Evolutionary conservation across 2,888 invertebrate species (phyloP).

Genomic region (Hirudinaria manillensis): DNA sequence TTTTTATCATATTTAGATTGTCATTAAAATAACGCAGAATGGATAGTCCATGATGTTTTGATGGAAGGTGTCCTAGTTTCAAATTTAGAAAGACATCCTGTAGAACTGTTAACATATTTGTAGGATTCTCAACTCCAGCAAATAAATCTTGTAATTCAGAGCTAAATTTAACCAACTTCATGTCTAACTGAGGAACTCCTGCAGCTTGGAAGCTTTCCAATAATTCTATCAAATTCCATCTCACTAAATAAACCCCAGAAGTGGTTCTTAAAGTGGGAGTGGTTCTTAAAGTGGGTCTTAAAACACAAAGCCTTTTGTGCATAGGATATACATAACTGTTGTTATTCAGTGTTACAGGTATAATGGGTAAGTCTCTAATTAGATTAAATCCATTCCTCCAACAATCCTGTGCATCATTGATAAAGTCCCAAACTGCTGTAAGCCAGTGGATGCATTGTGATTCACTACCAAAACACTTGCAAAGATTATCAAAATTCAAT

Average conservation of each 20-base stretch:
- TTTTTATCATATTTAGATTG: background rate
- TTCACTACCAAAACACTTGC: background rate
- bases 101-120: background rate
- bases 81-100: background rate
- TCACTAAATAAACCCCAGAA: background rate
- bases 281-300: background rate
- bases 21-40: no score
- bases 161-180: background rate
- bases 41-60: background rate
- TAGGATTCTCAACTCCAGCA: background rate
- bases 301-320: background rate
- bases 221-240: no score
- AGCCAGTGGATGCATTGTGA: background rate
- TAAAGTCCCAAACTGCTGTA: slow-evolving; percentile 6
- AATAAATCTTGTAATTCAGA: background rate
- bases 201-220: no score
- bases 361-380: background rate
- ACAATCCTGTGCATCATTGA: background rate
- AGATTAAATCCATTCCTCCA: background rate
- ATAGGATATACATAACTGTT: background rate
- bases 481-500: background rate
- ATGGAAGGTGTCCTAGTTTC: background rate
- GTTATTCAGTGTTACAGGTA: background rate
- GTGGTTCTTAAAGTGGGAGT: background rate
- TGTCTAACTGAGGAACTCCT: background rate